Base-by-base conservation (phyloP, 2,113 vertebrate species). In the Sebastes schlegelii region DNA sequence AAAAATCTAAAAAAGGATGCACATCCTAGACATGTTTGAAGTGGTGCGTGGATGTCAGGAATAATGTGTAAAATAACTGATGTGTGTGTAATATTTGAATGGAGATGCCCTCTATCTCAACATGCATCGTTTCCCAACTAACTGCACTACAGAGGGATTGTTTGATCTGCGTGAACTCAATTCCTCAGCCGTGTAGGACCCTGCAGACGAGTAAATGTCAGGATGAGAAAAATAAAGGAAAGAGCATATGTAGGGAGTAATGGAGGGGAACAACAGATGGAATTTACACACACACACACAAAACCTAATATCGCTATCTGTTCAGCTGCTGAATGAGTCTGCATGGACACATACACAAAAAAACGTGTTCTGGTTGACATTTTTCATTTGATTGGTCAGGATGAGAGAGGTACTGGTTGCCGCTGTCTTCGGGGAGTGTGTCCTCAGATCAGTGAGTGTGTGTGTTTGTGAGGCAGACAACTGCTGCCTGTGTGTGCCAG, bases 131-230 rank as follows among this genome's bases (percentile, higher is more conserved):
- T 92, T 90, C 88, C 70, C 73, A 63, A 86, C 88, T 90, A 92
- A 92, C 72, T 86, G 90, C 85, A 79, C 89, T 77, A 81, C 83
- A 70, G 84, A 90, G 86, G 82, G 82, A 88, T 88, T 91, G 88
- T 92, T 92, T 92, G 90, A 91, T 92, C 88, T 83, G 80, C 6
- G n/a, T 89, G 89, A 91, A 92, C 90, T 86, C 85, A 89, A 87
- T 91, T 84, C 86, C 79, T 89, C 82, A 89, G 84, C 86, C 66
- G 63, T 85, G 91, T 52, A 86, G 83, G 84, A 88, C 81, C 79
- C 90, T 46, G 89, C 85, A 88, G 91, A 90, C 84, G 82, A 90
- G 88, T 90, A 90, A 92, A 91, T 90, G 91, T 92, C 90, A 92
- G 78, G 77, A 90, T 82, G 91, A 77, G 77, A 74, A 71, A 89